Conservation (phyloP, 1,140 invertebrate genomes). For the Bursaphelenchus mucronatus region DNA sequence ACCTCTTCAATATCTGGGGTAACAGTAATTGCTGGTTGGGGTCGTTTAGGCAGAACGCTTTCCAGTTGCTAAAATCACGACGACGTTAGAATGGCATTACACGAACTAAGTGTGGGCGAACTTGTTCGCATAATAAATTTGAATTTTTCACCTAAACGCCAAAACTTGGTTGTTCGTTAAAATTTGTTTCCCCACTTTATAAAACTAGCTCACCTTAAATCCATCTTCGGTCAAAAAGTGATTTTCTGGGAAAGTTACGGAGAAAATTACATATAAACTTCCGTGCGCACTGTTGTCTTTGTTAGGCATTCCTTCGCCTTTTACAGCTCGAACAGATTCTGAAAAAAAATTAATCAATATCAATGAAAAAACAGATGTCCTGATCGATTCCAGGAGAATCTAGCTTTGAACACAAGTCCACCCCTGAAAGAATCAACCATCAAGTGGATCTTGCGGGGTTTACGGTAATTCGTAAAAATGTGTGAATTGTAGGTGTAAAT, state of each 20-base stretch:
- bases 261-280: slow-evolving; percentile 79
- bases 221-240: slow-evolving; percentile 72
- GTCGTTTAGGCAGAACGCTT: slow-evolving; percentile 32
- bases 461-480: too few species aligned
- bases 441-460: too few species aligned
- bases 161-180: too few species aligned
- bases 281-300: slow-evolving; percentile 77
- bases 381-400: too few species aligned
- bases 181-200: too few species aligned
- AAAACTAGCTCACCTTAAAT: slow-evolving; percentile 64
- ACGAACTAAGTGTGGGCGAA: slow-evolving; percentile 21
- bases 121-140: too few species aligned
- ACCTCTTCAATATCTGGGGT: slow-evolving; percentile 42
- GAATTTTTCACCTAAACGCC: background rate
- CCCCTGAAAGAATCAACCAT: too few species aligned
- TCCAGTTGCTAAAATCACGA: slow-evolving; percentile 35
- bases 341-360: slow-evolving; percentile 25
- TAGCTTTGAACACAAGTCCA: too few species aligned
- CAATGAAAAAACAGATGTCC: too few species aligned
- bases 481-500: too few species aligned
- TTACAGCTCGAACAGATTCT: slow-evolving; percentile 63
- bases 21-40: slow-evolving; percentile 16
- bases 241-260: slow-evolving; percentile 76
- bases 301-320: slow-evolving; percentile 66
- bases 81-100: slow-evolving; percentile 5